Percentiles rank a stretch among this genome's conserved stretches.
phyloP scores from a whole-genome alignment of 2,888 invertebrate genomes.

The Noctua janthe region DNA sequence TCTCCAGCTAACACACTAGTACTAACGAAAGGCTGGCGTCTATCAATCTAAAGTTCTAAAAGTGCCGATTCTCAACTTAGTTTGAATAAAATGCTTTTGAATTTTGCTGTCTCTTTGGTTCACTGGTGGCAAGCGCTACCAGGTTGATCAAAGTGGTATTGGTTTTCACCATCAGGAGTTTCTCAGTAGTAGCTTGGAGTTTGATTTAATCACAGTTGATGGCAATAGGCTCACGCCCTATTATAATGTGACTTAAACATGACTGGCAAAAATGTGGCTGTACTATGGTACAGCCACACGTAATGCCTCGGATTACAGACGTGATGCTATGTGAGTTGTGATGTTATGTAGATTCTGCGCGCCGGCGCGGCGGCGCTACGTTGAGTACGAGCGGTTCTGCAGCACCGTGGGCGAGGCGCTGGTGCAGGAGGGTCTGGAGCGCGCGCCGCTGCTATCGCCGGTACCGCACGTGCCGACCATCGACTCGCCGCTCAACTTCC shows the following conservation, averaged over 20 bases:
- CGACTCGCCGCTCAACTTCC: conserved; percentile 91
- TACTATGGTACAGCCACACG: neutral
- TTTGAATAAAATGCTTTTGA: neutral
- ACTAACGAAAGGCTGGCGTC: neutral
- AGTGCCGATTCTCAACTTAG: neutral
- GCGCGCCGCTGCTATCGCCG: conserved; percentile 92
- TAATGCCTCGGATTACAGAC: neutral
- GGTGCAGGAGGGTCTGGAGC: conserved; percentile 91
- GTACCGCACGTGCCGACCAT: conserved; percentile 92
- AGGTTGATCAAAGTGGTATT: neutral
- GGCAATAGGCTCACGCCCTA: neutral
- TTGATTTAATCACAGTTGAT: neutral
- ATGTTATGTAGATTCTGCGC: conserved; percentile 90
- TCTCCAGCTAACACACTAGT: neutral
- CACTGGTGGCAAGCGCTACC: neutral
- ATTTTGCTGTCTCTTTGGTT: neutral
- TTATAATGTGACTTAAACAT: neutral
- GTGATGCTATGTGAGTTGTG: neutral
- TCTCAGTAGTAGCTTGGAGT: neutral
- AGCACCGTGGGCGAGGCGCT: conserved; percentile 93
- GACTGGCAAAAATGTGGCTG: neutral
- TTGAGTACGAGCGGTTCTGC: conserved; percentile 93
- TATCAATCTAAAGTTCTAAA: neutral
- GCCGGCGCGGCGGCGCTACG: conserved; percentile 89
- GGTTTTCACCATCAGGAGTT: neutral